Base-by-base conservation (phyloP, 2,113 vertebrate genomes). In the Rhagologus leucostigma region DNA sequence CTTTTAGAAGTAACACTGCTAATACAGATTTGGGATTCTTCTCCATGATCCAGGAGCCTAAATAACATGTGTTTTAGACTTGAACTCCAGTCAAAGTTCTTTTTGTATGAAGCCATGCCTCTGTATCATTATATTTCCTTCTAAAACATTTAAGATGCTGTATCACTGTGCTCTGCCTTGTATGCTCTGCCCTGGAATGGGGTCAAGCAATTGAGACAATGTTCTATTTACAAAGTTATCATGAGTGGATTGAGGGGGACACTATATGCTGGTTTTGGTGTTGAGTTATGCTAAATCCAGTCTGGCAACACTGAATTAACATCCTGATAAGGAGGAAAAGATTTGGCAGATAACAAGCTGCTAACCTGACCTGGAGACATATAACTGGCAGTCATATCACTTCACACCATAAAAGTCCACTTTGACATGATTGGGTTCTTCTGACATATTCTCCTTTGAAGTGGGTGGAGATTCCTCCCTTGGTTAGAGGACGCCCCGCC, bases 401-500 rank as follows among this genome's bases (percentile, higher is more conserved):
- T 59, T 76, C 41, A 26, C 37, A 8, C 9, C 9, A 7, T 26
- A 26, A 35, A 42, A 35, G 8, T 59, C 8, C 26, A 32, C 27
- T 50, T 42, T 22, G 7, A 35, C 35, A 14, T 12, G 13, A 4
- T 9, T 42, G 23, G 16, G 13, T 57, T 67, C 20, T 32, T 75
- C 30, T 50, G 21, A 32, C 11, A 35, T 47, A 29, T 59, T 42
- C 8, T 56, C 18, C 32, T 59, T 35, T 14, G 35, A 32, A 42
- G 16, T 17, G 21, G 37, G 29, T 42, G 9, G 42, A 42, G 42
- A 42, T 42, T 67, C 10, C 8, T 26, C 52, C 23, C 44, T 49
- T 75, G 20, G 24, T 5, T 42, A 41, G 35, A 22, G 16, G 4
- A 57, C 3, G 0, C 4, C 6, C 5, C 5, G 39, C 13, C 1